Evolutionary conservation across 2,797 vertebrate genomes (phyloP).

Genomic region (Forpus xanthops): DNA sequence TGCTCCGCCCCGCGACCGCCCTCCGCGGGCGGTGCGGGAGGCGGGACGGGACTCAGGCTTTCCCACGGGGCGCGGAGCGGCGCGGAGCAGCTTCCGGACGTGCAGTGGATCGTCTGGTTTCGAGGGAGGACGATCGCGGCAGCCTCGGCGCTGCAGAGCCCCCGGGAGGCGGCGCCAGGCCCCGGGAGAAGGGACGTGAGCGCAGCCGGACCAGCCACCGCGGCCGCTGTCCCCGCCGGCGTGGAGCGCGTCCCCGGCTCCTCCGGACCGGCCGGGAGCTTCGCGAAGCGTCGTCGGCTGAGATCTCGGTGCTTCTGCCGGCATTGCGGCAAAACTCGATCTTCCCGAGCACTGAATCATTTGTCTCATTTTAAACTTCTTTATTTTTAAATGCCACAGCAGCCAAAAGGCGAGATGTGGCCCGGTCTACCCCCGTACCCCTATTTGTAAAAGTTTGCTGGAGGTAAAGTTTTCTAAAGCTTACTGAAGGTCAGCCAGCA

Average conservation of each 20-base stretch:
- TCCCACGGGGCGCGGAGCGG: not conserved
- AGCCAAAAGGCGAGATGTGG: not conserved
- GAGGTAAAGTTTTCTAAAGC: not conserved
- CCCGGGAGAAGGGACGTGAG: not conserved
- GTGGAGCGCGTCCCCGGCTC: no score
- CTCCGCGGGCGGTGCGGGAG: not conserved
- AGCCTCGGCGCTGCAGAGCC: not conserved
- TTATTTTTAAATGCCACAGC: not conserved
- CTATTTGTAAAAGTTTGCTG: not conserved
- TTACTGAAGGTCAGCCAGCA: not conserved
- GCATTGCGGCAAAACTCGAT: not conserved
- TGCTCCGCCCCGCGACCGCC: not conserved
- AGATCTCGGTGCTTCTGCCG: not conserved
- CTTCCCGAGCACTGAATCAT: no score
- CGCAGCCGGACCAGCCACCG: no score
- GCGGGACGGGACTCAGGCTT: not conserved
- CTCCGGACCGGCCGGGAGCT: not conserved
- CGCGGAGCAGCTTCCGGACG: accelerated
- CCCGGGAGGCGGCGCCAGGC: not conserved
- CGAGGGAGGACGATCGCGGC: no score
- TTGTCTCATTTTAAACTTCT: not conserved
- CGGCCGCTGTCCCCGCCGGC: accelerated
- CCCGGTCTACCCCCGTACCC: accelerated
- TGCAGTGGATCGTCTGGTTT: not conserved
- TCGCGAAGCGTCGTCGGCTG: no score